Base-by-base conservation (phyloP, 2,888 invertebrate genomes). In the Leptinotarsa juncta region DNA sequence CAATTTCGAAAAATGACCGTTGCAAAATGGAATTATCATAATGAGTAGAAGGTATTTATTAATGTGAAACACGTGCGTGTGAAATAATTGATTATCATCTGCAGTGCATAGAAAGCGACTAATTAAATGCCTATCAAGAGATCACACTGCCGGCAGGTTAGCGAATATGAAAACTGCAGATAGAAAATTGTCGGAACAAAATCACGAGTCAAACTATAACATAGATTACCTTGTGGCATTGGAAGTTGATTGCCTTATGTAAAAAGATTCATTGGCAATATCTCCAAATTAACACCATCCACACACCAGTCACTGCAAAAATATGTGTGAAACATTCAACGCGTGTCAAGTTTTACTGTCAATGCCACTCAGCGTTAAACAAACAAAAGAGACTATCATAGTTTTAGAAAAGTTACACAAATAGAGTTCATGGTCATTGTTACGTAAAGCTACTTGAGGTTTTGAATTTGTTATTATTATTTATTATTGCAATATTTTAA, bases 401-500 rank as follows among this genome's bases (percentile, higher is more conserved):
- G 62, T 32, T n/a, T 32, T n/a, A 26, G 42, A 62, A 32, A 42
- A 32, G 12, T 62, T 42, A 62, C 26, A 26, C 62, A 32, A 62
- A 62, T 62, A 42, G 62, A 62, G 62, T 62, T 62, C 62, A 62
- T 42, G 62, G 62, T n/a, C 62, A 62, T 62, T 26, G 57, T 62
- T 62, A 18, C 10, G 42, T 32, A 62, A 62, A n/a, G 10, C 7
- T 42, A 12, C 15, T 18, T 42, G 62, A 32, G 62, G 62, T 62
- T 62, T 16, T 10, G 16, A 62, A 62, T 62, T 62, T 62, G 42
- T 32, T 62, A 42, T 62, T 57, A 57, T 57, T 62, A 62, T 32
- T 32, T 26, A 42, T 62, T 32, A 2, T 62, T 62, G 16, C 62
- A 42, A 42, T 62, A 62, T 62, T 62, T 42, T 42, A 4, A 62